phyloP scores from a whole-genome alignment of 1,140 invertebrate species.

The Bombus vancouverensis region DNA sequence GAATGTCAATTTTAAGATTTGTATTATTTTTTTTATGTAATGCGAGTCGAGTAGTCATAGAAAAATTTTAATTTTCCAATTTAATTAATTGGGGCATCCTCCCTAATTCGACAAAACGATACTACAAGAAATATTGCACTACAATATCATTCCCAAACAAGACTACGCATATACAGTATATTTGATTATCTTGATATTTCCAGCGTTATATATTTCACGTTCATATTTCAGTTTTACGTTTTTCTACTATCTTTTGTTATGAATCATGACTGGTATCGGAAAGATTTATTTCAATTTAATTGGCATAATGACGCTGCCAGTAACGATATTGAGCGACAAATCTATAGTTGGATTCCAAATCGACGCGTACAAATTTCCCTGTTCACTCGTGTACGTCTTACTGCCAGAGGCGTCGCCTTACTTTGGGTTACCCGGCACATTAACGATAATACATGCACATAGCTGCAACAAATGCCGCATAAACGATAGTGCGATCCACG shows the following conservation, averaged over 20 bases:
- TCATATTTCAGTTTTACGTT: background rate
- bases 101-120: no score
- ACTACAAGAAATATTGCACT: no score
- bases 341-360: background rate
- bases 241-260: background rate
- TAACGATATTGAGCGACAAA: background rate
- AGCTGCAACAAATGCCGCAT: constrained; percentile 80
- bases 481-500: constrained; percentile 80
- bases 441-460: constrained; percentile 77
- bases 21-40: background rate
- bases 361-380: background rate
- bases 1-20: background rate
- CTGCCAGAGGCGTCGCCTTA: constrained; percentile 32
- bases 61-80: no score
- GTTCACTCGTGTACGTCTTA: constrained; percentile 14
- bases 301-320: no score
- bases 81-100: no score
- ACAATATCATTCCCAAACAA: no score
- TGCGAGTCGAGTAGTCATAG: no score
- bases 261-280: background rate
- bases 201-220: background rate
- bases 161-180: no score
- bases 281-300: background rate
- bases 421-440: constrained; percentile 51
- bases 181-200: no score